phyloP scores from a whole-genome alignment of 2,113 vertebrate genomes.

The Malurus elegans region DNA sequence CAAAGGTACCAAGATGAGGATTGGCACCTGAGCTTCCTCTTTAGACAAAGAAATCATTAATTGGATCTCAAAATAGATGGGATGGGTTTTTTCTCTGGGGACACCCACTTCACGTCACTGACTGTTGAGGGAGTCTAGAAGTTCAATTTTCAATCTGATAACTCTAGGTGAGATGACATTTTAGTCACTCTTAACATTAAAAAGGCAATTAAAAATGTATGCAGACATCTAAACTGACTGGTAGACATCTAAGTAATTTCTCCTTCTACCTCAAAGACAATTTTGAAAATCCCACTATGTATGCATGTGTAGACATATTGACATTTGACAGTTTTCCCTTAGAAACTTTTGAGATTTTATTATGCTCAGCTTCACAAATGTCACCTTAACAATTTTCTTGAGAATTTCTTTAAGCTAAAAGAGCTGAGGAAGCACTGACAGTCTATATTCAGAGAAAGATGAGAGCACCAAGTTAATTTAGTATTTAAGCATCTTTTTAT shows the following conservation, averaged over 20 bases:
- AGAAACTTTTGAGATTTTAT: not conserved
- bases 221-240: not conserved
- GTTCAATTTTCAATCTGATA: not conserved
- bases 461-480: not conserved
- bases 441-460: not conserved
- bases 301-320: not conserved
- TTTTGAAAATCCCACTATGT: not conserved
- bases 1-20: not conserved
- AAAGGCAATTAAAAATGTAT: not conserved
- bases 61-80: not conserved
- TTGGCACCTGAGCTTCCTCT: not conserved
- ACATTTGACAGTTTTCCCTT: not conserved
- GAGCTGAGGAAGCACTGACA: not conserved
- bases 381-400: not conserved
- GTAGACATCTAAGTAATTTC: not conserved
- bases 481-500: not conserved
- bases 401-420: not conserved
- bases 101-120: rapidly evolving
- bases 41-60: not conserved
- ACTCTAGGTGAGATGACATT: not conserved
- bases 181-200: not conserved
- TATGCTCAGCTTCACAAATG: not conserved
- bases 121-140: not conserved
- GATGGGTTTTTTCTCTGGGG: not conserved
- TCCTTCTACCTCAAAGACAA: not conserved